Base-by-base conservation (phyloP, 2,113 vertebrate genomes). In the Felis chaus region DNA sequence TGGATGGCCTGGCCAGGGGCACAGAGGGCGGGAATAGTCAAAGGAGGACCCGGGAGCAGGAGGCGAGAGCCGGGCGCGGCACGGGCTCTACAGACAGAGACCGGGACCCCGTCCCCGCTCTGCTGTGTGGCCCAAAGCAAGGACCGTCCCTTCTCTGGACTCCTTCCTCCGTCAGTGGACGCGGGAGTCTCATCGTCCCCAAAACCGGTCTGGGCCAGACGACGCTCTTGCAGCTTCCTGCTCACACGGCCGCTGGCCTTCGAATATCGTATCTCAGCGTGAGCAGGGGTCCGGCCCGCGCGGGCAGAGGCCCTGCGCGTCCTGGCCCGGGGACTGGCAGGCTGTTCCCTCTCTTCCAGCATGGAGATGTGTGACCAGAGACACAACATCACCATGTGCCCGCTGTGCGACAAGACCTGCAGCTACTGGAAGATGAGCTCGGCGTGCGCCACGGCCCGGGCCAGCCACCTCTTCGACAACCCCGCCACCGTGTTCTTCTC, bases 401-500 rank as follows among this genome's bases (percentile, higher is more conserved):
- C 99, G 0, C 97, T 99, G 45, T 99, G 99, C 25, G 99, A 99
- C 98, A 99, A 92, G 53, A 99, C 99, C 0, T 99, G 99, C 98
- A 99, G 99, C 98, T 99, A 99, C 99, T 99, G 99, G 99, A 99
- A 99, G 98, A 99, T 99, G 96, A 99, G 98, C 96, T 99, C 99
- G 0, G 99, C 99, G 0, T 99, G 99, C 5, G 99, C 99, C 12
- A 99, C 99, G 0, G 99, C 99, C 74, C 99, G 99, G 0, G 99
- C 99, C 18, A 99, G 99, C 98, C 99, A 99, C 98, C 99, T 99
- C 84, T 99, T 99, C 15, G 99, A 99, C 98, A 99, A 99, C 97
- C 99, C 99, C 0, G 99, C 99, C 80, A 99, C 99, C 0, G 99
- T 99, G 85, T 99, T 99, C 99, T 99, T 99, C 98, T 99, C 99